Evolutionary conservation across 2,888 invertebrate genomes (phyloP).

Genomic region (Agapostemon virescens): DNA sequence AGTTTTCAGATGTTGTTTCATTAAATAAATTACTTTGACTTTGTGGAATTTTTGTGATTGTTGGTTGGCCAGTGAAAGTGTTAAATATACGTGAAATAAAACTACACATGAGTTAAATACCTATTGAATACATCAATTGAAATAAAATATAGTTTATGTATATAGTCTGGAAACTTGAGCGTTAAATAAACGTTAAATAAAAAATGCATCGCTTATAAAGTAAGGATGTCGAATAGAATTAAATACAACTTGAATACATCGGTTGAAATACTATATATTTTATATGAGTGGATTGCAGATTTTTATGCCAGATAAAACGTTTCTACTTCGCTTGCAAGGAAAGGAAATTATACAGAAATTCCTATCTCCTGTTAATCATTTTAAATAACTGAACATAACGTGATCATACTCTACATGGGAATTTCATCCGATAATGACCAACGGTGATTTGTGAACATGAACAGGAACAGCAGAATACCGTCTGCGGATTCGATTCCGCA

Average conservation of each 20-base stretch:
- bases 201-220: too few species aligned
- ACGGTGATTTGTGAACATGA: conserved; percentile 43
- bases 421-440: not conserved
- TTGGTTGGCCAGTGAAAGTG: too few species aligned
- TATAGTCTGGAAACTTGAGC: too few species aligned
- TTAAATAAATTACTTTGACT: too few species aligned
- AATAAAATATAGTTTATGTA: too few species aligned
- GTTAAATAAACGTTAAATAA: too few species aligned
- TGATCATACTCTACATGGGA: not conserved
- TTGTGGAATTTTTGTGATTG: too few species aligned
- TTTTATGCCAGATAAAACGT: not conserved
- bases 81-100: not conserved
- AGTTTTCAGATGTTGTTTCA: too few species aligned
- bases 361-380: not conserved
- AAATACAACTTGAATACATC: not conserved
- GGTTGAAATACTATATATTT: not conserved
- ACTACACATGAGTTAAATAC: not conserved
- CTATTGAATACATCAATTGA: not conserved
- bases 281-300: not conserved
- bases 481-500: conserved; percentile 84
- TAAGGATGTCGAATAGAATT: too few species aligned
- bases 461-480: conserved; percentile 83
- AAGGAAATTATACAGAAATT: not conserved
- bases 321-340: too few species aligned
- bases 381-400: too few species aligned